These are phyloP conservation scores for Hecatera dysodea DNA, from an alignment of 2,888 invertebrate genomes.

Conservation along the genomic window DNA sequence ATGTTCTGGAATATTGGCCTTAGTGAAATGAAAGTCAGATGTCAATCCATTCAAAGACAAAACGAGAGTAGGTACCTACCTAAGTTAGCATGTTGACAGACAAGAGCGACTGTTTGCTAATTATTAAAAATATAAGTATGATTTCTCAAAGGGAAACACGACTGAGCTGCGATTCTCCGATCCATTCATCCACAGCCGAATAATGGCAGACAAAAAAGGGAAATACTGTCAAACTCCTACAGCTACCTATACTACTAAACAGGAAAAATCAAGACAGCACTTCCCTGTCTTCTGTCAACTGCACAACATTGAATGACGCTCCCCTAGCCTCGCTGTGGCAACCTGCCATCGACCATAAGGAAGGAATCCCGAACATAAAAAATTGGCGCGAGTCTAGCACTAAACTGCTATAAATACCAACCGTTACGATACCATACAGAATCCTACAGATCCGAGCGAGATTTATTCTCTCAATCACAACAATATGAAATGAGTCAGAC, in stretches of 20 bases:
- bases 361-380: conserved; percentile 48
- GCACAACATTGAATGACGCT: conserved; percentile 31
- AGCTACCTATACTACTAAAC: not conserved
- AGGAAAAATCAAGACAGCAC: not conserved
- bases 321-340: conserved; percentile 43
- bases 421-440: conserved; percentile 10
- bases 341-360: conserved; percentile 53
- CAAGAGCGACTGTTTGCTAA: no score
- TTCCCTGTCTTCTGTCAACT: not conserved
- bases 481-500: conserved; percentile 50
- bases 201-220: not conserved
- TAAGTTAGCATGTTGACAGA: no score
- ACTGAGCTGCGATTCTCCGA: not conserved
- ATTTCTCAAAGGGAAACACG: no score
- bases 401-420: conserved; percentile 37
- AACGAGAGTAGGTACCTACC: no score
- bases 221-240: conserved; percentile 10
- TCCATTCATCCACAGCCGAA: conserved; percentile 5
- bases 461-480: conserved; percentile 41
- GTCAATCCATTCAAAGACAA: no score
- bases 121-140: no score
- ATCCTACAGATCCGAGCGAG: conserved; percentile 1
- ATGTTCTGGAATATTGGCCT: no score
- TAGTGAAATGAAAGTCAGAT: no score
- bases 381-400: conserved; percentile 34